Percentiles rank a stretch among this genome's conserved stretches.
phyloP scores from a whole-genome alignment of 2,797 vertebrate genomes.

The Coreius guichenoti region DNA sequence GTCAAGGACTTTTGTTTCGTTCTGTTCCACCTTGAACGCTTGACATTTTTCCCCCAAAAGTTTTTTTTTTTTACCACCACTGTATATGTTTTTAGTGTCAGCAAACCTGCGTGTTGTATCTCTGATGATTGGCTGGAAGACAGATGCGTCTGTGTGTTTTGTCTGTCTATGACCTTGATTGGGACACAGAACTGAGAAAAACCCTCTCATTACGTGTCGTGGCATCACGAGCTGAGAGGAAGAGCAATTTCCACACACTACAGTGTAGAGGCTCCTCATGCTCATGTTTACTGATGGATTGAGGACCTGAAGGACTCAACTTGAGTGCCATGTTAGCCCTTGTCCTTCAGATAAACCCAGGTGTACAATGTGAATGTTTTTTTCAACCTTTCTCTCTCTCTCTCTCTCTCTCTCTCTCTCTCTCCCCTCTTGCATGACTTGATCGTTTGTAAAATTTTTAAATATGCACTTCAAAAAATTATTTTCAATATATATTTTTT shows the following conservation, averaged over 20 bases:
- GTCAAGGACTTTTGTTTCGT: background rate
- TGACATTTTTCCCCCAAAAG: background rate
- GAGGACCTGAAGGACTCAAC: slow-evolving; percentile 37
- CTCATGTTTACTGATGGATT: slow-evolving; percentile 31
- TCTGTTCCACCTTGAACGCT: background rate
- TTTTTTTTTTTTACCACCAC: background rate
- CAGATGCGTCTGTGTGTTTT: slow-evolving; percentile 18
- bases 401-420: background rate
- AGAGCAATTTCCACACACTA: slow-evolving; percentile 38
- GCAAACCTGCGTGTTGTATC: background rate
- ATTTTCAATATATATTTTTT: background rate
- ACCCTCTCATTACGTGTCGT: background rate
- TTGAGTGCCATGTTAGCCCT: slow-evolving; percentile 2
- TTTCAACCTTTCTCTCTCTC: background rate
- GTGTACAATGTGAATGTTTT: background rate
- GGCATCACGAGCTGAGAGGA: slow-evolving; percentile 39
- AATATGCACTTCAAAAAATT: background rate
- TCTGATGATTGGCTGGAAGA: slow-evolving; percentile 45
- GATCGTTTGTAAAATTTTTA: background rate
- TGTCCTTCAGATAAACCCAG: slow-evolving; percentile 31
- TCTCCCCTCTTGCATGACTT: background rate
- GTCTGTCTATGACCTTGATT: slow-evolving; percentile 40
- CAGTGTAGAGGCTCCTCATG: slow-evolving; percentile 37
- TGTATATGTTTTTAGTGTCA: background rate
- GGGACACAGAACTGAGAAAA: background rate